Evolutionary conservation across 2,888 invertebrate genomes (phyloP), one percentile per base, ranked within the genome.

Genomic region (Volucella zonaria): DNA sequence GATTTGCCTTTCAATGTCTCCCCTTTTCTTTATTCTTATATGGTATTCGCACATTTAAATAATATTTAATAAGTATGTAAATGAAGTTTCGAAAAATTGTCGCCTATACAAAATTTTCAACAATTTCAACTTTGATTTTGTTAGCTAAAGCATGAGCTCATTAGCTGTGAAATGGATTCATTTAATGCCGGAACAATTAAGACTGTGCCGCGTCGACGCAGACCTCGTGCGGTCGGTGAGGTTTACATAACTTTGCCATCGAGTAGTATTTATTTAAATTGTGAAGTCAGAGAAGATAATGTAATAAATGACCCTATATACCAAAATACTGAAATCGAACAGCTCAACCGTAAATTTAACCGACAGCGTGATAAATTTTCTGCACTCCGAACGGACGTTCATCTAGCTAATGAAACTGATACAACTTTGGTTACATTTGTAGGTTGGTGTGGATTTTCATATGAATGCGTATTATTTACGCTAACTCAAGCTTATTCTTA

Each of bases 191-290:
- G 81, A 67, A 83, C 83, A 64, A 75, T 80, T 76, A 88, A 89
- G 64, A 91, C 91, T 42, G 87, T 92, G 86, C 92, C 92, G 59
- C 90, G 92, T 71, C 90, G 90, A 83, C 89, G 92, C 38, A 89
- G 91, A 47, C 91, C 92, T n/a, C 90, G 92, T 40, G 91, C 91
- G 31, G 90, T 88, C 43, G 92, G 92, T 82, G 92, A 92, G 88
- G 92, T 92, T 42, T 89, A 88, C 74, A 89, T 92, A 87, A 90
- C 92, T 51, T 90, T 90, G 56, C 88, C 89, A 67, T 79, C 90
- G 66, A 90, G 91, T 88, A 88, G 87, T 66, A 88, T 92, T 43
- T 92, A 92, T 87, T 87, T 92, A 52, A 91, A 91, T 82, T 89
- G 88, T 64, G 87, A 88, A 43, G 47, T 86, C 54, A 83, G 70